Evolutionary conservation across 2,888 invertebrate species (phyloP).

Genomic region (Saturnia pavonia): DNA sequence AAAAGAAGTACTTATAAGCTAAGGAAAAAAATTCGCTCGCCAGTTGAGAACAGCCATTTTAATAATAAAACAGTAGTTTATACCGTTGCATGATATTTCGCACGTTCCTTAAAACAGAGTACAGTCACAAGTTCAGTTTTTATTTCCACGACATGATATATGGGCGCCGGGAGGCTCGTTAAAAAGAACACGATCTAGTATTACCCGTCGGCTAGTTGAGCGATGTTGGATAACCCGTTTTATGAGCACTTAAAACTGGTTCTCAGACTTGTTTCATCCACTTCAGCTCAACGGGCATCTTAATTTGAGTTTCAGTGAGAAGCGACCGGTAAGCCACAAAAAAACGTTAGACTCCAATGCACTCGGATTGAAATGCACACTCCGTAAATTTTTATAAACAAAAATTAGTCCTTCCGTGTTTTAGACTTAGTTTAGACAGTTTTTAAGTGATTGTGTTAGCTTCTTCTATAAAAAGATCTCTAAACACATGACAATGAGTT

Average conservation of each 20-base stretch:
- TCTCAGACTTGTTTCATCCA: conserved; percentile 69
- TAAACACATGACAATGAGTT: no score
- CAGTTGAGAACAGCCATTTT: not conserved
- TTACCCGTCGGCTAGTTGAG: conserved; percentile 60
- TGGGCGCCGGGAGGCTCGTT: conserved; percentile 65
- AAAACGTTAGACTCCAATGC: conserved; percentile 40
- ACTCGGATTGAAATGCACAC: not conserved
- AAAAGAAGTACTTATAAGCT: not conserved
- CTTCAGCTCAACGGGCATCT: conserved; percentile 70
- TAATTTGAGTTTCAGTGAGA: conserved; percentile 62
- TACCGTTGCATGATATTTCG: conserved; percentile 41
- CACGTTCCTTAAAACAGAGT: conserved; percentile 35
- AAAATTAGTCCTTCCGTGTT: no score
- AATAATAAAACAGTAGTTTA: conserved; percentile 15
- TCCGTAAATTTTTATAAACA: not conserved
- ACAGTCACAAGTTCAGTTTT: conserved; percentile 58
- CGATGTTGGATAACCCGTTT: conserved; percentile 64
- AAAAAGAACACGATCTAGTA: conserved; percentile 72
- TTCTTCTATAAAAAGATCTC: no score
- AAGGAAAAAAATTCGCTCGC: not conserved
- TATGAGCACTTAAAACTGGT: conserved; percentile 74
- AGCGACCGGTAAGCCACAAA: conserved; percentile 47
- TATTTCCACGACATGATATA: conserved; percentile 65
- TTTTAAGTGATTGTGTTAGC: no score
- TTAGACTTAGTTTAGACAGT: no score